Conservation (phyloP, 2,797 vertebrate species). For the Scolopax bukidnonensis region DNA sequence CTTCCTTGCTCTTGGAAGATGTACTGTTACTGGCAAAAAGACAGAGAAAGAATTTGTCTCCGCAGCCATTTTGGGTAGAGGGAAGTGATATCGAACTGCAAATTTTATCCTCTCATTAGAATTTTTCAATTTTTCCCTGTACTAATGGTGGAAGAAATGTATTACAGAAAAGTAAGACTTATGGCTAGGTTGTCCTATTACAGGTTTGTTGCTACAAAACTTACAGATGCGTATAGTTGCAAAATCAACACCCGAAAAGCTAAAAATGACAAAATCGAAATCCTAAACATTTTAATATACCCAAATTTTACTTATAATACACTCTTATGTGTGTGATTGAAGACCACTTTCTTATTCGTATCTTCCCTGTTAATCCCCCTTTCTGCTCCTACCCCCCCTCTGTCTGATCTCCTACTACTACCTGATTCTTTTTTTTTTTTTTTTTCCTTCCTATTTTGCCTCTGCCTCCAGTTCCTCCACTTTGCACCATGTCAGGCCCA, state of each 20-base stretch:
- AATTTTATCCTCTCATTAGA: not conserved
- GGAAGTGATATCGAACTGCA: not conserved
- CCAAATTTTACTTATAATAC: not conserved
- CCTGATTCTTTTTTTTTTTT: not conserved
- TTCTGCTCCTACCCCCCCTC: not conserved
- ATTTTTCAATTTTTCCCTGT: too few relatives aligned
- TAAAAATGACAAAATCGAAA: not conserved
- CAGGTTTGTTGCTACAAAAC: not conserved
- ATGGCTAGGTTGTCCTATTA: accelerated
- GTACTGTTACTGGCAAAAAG: not conserved
- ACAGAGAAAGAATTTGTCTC: not conserved
- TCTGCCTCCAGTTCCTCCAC: not conserved
- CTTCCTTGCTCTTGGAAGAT: not conserved
- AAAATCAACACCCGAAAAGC: not conserved
- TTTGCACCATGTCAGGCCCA: not conserved
- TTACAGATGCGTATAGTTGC: not conserved
- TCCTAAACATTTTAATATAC: not conserved
- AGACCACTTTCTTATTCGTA: not conserved
- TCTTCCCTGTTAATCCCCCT: not conserved
- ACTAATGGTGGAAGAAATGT: not conserved
- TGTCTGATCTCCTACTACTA: not conserved
- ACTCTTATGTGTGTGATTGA: accelerated
- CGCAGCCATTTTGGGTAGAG: not conserved
- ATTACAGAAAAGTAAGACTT: not conserved
- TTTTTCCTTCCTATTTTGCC: not conserved